Evolutionary conservation across 1,140 invertebrate genomes (phyloP).

Genomic region (Phymastichus coffea): DNA sequence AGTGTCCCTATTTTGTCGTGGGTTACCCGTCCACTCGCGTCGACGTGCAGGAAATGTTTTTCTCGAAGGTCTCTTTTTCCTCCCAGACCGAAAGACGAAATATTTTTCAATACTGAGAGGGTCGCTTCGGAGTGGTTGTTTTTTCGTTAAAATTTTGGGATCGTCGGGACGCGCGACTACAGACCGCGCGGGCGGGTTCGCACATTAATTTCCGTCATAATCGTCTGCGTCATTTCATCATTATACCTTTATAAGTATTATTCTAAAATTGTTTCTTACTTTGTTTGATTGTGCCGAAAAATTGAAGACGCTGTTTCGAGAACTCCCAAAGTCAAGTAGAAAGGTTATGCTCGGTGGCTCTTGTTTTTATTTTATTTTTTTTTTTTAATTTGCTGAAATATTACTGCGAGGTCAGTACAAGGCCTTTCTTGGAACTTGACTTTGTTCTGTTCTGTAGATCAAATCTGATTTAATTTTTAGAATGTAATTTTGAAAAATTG

Average conservation of each 20-base stretch:
- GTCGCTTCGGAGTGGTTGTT: conserved; percentile 28
- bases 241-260: too few species aligned
- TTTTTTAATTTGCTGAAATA: not conserved
- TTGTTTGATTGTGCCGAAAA: too few species aligned
- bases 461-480: too few species aligned
- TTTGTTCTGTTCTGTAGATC: too few species aligned
- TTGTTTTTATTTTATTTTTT: not conserved
- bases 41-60: conserved; percentile 52
- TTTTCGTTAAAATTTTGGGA: conserved; percentile 28
- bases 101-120: conserved; percentile 22
- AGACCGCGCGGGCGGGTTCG: conserved; percentile 30
- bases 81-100: conserved; percentile 31
- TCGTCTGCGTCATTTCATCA: not conserved
- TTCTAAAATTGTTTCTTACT: too few species aligned
- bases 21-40: conserved; percentile 49
- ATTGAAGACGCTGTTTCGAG: too few species aligned
- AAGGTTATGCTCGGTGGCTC: not conserved
- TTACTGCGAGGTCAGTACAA: too few species aligned
- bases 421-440: too few species aligned
- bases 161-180: conserved; percentile 32
- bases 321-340: too few species aligned
- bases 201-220: conserved; percentile 12
- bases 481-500: too few species aligned
- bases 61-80: conserved; percentile 35
- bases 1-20: conserved; percentile 29